phyloP scores from a whole-genome alignment of 2,113 vertebrate genomes.

The Furnarius figulus region DNA sequence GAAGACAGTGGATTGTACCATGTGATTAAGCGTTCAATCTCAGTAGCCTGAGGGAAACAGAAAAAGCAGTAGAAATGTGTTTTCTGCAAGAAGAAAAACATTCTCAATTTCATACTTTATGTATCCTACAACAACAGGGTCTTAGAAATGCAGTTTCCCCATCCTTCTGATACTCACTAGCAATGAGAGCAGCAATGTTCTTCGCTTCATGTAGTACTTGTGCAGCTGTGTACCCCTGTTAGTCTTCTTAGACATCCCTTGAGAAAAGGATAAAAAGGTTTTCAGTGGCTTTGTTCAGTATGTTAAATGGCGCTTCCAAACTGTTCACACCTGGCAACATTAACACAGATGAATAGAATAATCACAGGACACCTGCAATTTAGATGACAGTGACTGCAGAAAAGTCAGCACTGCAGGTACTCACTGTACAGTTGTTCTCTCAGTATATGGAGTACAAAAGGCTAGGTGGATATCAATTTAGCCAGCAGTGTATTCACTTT shows the following conservation, averaged over 20 bases:
- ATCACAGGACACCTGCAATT: neutral
- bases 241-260: slow-evolving; percentile 94
- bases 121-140: neutral
- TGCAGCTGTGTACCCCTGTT: slow-evolving; percentile 94
- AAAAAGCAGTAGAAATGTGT: neutral
- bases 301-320: neutral
- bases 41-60: slow-evolving; percentile 83
- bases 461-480: neutral
- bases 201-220: slow-evolving; percentile 97
- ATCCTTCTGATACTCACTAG: slow-evolving; percentile 77
- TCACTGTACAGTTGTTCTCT: neutral
- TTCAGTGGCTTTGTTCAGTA: neutral
- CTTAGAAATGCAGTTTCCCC: neutral
- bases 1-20: slow-evolving; percentile 96
- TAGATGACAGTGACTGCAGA: neutral
- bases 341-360: neutral
- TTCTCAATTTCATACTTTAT: neutral
- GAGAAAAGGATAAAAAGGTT: neutral
- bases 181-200: slow-evolving; percentile 88
- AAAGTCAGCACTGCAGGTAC: neutral
- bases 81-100: neutral
- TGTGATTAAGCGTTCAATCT: slow-evolving; percentile 91
- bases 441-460: neutral
- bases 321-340: neutral
- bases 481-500: neutral